phyloP scores from a whole-genome alignment of 1,140 invertebrate species.

The Periplaneta americana region DNA sequence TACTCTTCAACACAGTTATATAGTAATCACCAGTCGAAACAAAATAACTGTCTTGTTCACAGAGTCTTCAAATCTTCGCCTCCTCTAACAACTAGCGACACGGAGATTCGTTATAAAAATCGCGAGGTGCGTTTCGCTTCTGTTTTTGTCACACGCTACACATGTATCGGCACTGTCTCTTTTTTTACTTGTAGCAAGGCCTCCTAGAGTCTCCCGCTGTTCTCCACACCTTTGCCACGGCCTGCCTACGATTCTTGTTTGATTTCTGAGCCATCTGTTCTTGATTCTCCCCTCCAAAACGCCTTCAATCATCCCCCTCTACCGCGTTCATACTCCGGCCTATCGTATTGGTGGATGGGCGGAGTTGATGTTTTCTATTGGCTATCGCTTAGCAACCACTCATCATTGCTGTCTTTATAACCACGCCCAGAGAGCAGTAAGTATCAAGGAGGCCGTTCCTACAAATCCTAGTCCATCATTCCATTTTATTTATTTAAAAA shows the following conservation, averaged over 20 bases:
- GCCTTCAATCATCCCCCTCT: background rate
- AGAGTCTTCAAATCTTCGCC: too few species aligned
- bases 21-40: too few species aligned
- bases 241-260: background rate
- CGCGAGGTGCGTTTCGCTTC: too few species aligned
- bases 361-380: background rate
- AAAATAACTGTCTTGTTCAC: too few species aligned
- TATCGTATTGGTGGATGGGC: background rate
- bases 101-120: too few species aligned
- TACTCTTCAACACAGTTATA: too few species aligned
- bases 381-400: background rate
- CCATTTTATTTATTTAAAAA: background rate
- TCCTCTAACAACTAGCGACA: too few species aligned
- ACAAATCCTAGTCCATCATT: background rate
- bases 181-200: background rate
- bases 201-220: background rate
- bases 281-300: background rate
- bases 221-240: background rate
- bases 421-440: background rate
- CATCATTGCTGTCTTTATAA: background rate
- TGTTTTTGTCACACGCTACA: too few species aligned
- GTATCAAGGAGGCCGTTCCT: background rate
- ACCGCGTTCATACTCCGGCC: background rate
- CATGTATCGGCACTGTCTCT: too few species aligned
- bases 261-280: background rate